Base-by-base conservation (phyloP, 2,113 vertebrate species). In the Cynoglossus semilaevis region DNA sequence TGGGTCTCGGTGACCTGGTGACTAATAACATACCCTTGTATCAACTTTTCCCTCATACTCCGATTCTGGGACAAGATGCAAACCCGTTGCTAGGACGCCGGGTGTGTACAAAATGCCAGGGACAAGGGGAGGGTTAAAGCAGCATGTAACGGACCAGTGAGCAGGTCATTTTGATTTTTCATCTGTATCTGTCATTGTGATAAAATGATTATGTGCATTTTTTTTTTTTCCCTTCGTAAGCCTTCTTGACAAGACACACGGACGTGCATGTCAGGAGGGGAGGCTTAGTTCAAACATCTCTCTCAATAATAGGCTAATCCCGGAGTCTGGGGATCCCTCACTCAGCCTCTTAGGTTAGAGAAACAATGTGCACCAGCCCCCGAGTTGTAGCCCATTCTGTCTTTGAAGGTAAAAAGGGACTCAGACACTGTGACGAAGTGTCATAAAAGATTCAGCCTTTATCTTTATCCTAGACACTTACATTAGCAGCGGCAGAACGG, bases 91-190 rank as follows among this genome's bases (percentile, higher is more conserved):
- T 4, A 29, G 22, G 22, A 6, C 22, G 22, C 22, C 6, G 22
- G 2, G 22, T 29, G 22, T 29, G 6, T 29, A 29, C 2, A 29
- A 29, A 4, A 29, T 29, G 22, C 22, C 2, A 29, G 6, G 22
- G 22, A 29, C 22, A 29, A 29, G 2, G 22, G 22, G 6, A 29
- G 22, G 22, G 22, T 29, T 29, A 75, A 73, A 85, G 84, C 79
- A 79, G 85, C 86, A 83, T 84, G 85, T 90, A 90, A 90, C 86
- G 89, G 90, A 89, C 88, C 86, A 77, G 86, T 81, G 87, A 89
- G 86, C 88, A 89, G 88, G 87, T 88, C 90, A 91, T 92, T 89
- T 91, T n/a, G 89, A 91, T 92, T 92, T 88, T 92, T 90, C 90
- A 90, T 63, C 89, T 88, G 85, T 91, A 91, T 91, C 89, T 91